Evolutionary conservation across 2,797 vertebrate species (phyloP), one percentile per base, ranked within the genome.

Genomic region (Thripadectes ignobilis): DNA sequence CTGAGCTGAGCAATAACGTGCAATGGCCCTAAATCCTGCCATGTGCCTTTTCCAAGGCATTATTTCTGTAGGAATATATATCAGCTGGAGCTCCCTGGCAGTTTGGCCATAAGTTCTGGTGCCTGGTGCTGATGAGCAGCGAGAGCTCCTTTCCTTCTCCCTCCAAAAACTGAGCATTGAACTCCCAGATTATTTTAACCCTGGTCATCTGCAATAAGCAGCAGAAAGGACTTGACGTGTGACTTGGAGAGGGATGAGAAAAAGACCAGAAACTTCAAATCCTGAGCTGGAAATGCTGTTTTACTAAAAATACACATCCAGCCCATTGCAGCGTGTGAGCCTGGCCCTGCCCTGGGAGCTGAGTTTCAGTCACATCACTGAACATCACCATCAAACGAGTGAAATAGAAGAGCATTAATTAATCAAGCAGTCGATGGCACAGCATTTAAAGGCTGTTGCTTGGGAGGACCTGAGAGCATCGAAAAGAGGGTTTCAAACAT

Each of bases 371-470:
- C 85, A 52, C 82, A 85, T 84, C 89, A 49, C 92, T 30, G 55
- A 93, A 18, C 36, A 84, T 57, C 91, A 71, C 26, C 12, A 2
- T 77, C 81, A 91, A 92, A 41, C 67, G 61, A 91, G 65, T 34
- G 92, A 85, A 95, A 82, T 26, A 85, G 87, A 78, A 93, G 58
- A 93, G 79, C 73, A 86, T 67, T 86, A 93, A 78, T 85, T 95
- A 93, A 92, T 68, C 75, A 88, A 78, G 76, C 55, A 76, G 83
- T 14, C 75, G 75, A 93, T 11, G 45, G 73, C 43, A 54, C 46
- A 74, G 36, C n/a, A 13, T 61, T 79, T 69, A 85, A 72, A 85
- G 39, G 43, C 73, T 57, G 27, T 48, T 48, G 38, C 38, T n/a
- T 27, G 15, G 49, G 48, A 90, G 65, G 71, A 52, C 9, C 29